Conservation (phyloP, 2,113 vertebrate genomes). For the Eurystomus gularis region DNA sequence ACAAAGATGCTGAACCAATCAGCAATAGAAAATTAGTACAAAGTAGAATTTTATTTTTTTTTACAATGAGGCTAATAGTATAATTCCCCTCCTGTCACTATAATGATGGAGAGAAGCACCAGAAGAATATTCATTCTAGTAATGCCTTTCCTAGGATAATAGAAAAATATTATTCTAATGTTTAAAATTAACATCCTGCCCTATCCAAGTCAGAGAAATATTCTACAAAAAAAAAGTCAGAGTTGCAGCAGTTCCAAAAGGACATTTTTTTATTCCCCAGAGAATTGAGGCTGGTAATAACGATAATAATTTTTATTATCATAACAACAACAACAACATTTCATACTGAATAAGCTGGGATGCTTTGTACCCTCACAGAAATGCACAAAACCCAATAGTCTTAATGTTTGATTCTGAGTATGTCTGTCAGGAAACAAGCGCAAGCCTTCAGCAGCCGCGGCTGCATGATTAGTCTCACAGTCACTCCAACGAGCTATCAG, state of each 20-base stretch:
- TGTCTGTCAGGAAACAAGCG: conserved; percentile 67
- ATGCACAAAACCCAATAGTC: accelerated
- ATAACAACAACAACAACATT: not conserved
- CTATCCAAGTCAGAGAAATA: not conserved
- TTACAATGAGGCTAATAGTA: not conserved
- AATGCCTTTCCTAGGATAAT: not conserved
- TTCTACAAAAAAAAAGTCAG: not conserved
- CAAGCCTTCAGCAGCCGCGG: conserved; percentile 41
- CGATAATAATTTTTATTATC: conserved; percentile 9
- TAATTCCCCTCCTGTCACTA: not conserved
- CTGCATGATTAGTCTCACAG: conserved; percentile 72
- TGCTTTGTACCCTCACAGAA: conserved; percentile 1
- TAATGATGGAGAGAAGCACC: not conserved
- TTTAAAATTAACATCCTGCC: not conserved
- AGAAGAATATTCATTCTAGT: not conserved
- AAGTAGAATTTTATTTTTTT: not conserved
- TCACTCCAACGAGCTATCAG: conserved; percentile 69
- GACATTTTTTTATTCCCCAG: not conserved
- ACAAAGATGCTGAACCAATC: not conserved
- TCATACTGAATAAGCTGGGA: not conserved
- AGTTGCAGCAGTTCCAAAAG: not conserved
- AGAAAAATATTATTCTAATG: not conserved
- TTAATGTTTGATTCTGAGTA: conserved; percentile 55
- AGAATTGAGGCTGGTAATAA: conserved; percentile 2
- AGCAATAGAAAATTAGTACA: not conserved